A percentile compares a stretch with the other conserved stretches of the same genome.
Conservation (phyloP, 2,888 invertebrate species). For the Plagodis dolabraria region DNA sequence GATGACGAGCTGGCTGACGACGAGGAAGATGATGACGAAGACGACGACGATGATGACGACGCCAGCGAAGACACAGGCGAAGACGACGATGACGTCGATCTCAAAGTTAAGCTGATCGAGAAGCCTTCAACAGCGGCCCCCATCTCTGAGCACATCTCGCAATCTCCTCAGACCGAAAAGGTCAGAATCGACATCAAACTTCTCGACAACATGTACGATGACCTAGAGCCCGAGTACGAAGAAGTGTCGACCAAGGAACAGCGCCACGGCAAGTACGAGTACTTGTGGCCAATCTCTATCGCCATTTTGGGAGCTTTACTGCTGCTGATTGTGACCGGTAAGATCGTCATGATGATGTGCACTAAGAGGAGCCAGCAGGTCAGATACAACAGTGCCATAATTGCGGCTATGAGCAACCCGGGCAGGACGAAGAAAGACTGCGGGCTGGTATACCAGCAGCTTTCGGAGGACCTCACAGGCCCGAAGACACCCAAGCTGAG, state of each 20-base stretch:
- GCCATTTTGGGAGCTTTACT: conserved; percentile 84
- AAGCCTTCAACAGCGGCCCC: conserved; percentile 47
- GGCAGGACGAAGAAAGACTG: conserved; percentile 87
- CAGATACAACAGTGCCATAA: conserved; percentile 81
- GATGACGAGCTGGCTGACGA: conserved; percentile 65
- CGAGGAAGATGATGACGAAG: conserved; percentile 61
- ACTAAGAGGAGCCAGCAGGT: conserved; percentile 66
- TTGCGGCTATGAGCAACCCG: conserved; percentile 82
- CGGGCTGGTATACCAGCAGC: conserved; percentile 90
- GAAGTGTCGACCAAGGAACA: conserved; percentile 65
- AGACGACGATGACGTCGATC: conserved; percentile 64
- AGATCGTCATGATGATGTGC: conserved; percentile 77
- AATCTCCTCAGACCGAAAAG: conserved; percentile 38
- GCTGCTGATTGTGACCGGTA: conserved; percentile 80
- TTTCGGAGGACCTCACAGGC: conserved; percentile 90
- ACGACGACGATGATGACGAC: conserved; percentile 41
- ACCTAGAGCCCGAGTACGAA: conserved; percentile 59
- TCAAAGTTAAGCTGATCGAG: conserved; percentile 71
- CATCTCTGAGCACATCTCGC: conserved; percentile 29
- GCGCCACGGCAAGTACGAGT: conserved; percentile 77
- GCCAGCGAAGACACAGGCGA: conserved; percentile 48
- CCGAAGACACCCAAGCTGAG: conserved; percentile 88
- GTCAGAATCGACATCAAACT: conserved; percentile 67
- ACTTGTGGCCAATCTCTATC: conserved; percentile 85
- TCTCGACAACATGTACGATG: conserved; percentile 62